These are phyloP conservation scores for Plecturocebus donacophilus DNA, from an alignment of 2,113 vertebrate genomes.

Conservation along the genomic window DNA sequence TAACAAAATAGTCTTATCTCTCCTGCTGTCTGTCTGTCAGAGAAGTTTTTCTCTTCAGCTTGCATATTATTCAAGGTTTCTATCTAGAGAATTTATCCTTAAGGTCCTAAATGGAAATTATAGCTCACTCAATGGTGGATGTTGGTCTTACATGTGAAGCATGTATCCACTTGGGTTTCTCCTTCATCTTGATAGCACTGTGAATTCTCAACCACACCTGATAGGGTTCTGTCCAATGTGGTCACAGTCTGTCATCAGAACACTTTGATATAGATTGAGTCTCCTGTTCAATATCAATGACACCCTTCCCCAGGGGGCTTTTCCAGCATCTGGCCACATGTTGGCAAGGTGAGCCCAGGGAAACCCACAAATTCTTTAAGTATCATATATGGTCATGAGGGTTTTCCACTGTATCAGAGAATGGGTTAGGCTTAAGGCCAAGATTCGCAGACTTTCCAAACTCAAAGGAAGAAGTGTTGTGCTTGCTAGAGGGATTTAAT, in stretches of 20 bases:
- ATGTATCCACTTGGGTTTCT: neutral
- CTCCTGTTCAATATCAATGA: neutral
- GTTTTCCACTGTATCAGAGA: neutral
- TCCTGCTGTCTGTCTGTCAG: neutral
- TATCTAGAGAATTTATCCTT: neutral
- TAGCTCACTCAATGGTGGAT: neutral
- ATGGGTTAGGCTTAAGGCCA: neutral
- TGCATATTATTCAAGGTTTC: neutral
- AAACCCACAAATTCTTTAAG: neutral
- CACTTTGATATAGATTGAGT: neutral
- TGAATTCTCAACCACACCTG: neutral
- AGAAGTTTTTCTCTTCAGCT: neutral
- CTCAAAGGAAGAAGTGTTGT: neutral
- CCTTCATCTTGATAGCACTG: neutral
- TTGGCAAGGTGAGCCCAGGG: neutral
- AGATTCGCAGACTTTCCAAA: neutral
- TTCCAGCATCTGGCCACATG: neutral
- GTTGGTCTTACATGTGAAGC: neutral
- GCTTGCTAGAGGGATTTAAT: neutral
- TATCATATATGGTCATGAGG: neutral
- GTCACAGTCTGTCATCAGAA: neutral
- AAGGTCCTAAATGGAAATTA: neutral
- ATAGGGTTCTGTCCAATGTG: neutral
- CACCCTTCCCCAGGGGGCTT: neutral
- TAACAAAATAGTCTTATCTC: neutral